phyloP scores from a whole-genome alignment of 2,888 invertebrate genomes.

The Xylota sylvarum region DNA sequence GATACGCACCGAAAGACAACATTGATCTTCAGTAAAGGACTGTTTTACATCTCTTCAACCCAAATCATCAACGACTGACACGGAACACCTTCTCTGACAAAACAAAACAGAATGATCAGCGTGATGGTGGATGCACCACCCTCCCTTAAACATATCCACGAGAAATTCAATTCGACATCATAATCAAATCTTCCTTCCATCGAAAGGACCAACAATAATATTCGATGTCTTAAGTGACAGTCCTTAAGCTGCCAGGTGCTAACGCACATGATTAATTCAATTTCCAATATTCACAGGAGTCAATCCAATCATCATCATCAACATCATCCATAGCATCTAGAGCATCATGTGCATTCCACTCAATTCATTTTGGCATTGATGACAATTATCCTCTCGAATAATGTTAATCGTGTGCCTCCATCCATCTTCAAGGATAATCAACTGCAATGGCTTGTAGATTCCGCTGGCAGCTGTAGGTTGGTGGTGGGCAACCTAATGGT shows the following conservation, averaged over 20 bases:
- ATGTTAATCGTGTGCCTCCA: conserved; percentile 52
- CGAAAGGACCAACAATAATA: neutral
- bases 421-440: conserved; percentile 66
- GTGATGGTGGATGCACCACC: too few relatives aligned
- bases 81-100: too few relatives aligned
- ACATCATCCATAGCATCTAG: neutral
- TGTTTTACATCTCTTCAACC: too few relatives aligned
- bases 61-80: too few relatives aligned
- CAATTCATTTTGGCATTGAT: conserved; percentile 61
- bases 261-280: conserved; percentile 58
- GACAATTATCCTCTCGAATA: conserved; percentile 64
- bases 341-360: conserved; percentile 57
- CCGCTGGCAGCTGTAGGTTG: neutral
- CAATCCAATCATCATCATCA: conserved; percentile 36
- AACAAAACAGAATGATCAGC: too few relatives aligned
- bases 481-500: neutral
- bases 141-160: neutral
- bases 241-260: conserved; percentile 37
- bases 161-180: neutral
- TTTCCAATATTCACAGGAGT: conserved; percentile 45
- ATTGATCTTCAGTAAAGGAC: too few relatives aligned
- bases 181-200: conserved; percentile 1
- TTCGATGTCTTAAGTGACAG: neutral
- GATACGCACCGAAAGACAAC: too few relatives aligned
- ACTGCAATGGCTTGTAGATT: conserved; percentile 24